phyloP scores from a whole-genome alignment of 2,113 vertebrate species.

The Laterallus jamaicensis region DNA sequence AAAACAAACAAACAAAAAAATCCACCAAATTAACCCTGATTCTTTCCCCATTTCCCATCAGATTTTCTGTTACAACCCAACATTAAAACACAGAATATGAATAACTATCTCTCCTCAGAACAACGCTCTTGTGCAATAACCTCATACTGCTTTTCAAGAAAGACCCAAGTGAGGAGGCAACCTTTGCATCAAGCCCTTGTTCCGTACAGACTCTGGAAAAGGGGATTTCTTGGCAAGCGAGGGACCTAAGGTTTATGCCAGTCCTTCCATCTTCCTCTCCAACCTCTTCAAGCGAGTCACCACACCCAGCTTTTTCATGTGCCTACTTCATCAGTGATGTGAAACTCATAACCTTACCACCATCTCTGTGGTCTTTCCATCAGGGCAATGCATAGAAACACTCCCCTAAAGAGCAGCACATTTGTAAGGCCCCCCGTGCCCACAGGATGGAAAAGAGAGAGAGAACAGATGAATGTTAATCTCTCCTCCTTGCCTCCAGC shows the following conservation, averaged over 20 bases:
- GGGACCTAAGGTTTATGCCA: background rate
- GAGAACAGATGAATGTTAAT: conserved; percentile 54
- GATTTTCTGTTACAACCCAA: background rate
- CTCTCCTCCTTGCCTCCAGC: conserved; percentile 21
- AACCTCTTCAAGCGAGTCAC: background rate
- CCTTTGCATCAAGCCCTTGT: background rate
- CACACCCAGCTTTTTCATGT: background rate
- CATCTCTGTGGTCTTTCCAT: background rate
- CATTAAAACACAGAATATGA: background rate
- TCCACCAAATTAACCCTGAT: no score
- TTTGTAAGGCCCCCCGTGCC: background rate
- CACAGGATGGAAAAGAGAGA: background rate
- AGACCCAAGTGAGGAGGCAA: background rate
- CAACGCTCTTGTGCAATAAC: background rate
- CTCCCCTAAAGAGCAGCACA: background rate
- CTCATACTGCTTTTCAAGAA: background rate
- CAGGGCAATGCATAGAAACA: background rate
- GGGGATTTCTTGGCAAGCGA: background rate
- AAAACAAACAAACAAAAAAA: background rate
- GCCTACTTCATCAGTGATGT: background rate
- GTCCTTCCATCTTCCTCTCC: background rate
- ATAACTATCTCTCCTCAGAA: background rate
- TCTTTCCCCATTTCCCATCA: background rate
- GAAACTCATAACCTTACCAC: background rate
- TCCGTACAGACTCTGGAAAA: background rate